phyloP scores from a whole-genome alignment of 2,113 vertebrate genomes.

The Mormyrus lacerda region DNA sequence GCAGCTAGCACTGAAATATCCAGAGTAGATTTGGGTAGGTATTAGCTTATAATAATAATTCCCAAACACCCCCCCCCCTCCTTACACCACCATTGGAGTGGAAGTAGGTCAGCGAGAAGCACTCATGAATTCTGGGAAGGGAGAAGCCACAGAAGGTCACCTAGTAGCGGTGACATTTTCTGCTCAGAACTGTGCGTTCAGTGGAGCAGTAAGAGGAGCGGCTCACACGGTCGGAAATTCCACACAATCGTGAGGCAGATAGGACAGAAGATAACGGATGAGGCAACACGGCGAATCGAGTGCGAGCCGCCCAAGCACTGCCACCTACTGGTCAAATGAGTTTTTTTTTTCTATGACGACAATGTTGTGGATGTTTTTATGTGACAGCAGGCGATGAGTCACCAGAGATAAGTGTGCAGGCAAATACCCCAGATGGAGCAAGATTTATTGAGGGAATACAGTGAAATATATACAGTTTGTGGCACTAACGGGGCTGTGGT shows the following conservation, averaged over 20 bases:
- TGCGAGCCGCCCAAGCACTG: not conserved
- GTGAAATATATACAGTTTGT: not conserved
- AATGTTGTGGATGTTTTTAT: not conserved
- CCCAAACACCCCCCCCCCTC: not conserved
- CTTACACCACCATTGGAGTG: not conserved
- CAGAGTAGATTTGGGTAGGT: not conserved
- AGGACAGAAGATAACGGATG: not conserved
- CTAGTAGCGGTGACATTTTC: not conserved
- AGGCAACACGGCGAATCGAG: not conserved
- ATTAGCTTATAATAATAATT: not conserved
- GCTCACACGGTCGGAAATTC: constrained; percentile 2
- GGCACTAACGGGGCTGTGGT: not conserved
- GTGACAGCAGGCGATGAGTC: not conserved
- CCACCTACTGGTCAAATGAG: constrained; percentile 16
- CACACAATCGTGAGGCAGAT: not conserved
- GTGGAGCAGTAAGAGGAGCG: not conserved
- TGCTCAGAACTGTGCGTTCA: not conserved
- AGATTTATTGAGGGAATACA: not conserved
- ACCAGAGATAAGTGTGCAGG: not conserved
- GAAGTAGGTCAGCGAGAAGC: not conserved
- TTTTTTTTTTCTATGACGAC: not conserved
- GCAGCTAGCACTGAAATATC: not conserved
- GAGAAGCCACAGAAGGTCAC: not conserved
- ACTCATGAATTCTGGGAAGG: not conserved
- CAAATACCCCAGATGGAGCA: not conserved